These are phyloP conservation scores for Acanthiza pusilla DNA, from an alignment of 2,797 vertebrate species.

Conservation along the genomic window DNA sequence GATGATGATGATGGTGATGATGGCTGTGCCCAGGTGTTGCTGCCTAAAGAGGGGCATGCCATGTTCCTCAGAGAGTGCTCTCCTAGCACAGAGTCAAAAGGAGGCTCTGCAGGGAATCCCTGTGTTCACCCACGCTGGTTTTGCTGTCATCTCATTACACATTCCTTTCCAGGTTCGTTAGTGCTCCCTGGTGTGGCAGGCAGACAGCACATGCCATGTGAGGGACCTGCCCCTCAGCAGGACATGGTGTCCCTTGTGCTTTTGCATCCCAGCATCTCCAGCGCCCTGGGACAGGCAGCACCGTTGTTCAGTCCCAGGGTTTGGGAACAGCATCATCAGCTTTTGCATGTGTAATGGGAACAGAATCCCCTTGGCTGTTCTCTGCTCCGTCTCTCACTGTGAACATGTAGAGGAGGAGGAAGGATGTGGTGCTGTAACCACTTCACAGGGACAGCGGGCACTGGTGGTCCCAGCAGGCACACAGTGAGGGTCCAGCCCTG, in stretches of 20 bases:
- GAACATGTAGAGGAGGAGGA: accelerated
- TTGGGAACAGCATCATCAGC: neutral
- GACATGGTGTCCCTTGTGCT: neutral
- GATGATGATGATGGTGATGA: neutral
- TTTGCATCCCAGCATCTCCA: neutral
- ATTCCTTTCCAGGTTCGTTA: neutral
- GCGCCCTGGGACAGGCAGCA: neutral
- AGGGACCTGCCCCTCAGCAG: neutral
- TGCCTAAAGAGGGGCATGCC: neutral
- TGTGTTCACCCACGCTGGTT: neutral
- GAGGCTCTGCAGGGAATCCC: neutral
- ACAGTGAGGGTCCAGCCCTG: neutral
- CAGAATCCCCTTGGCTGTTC: neutral
- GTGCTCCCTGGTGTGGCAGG: neutral
- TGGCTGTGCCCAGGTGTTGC: neutral
- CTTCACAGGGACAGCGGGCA: accelerated
- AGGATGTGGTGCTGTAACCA: neutral
- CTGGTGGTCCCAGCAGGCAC: neutral
- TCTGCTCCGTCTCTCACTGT: neutral
- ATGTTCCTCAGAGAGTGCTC: accelerated
- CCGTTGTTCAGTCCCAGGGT: neutral
- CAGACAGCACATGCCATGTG: neutral
- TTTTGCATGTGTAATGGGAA: neutral
- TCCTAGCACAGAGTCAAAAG: neutral
- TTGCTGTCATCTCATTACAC: neutral